Evolutionary conservation across 2,797 vertebrate genomes (phyloP), one percentile per base, ranked within the genome.

Genomic region (Geotrypetes seraphini): DNA sequence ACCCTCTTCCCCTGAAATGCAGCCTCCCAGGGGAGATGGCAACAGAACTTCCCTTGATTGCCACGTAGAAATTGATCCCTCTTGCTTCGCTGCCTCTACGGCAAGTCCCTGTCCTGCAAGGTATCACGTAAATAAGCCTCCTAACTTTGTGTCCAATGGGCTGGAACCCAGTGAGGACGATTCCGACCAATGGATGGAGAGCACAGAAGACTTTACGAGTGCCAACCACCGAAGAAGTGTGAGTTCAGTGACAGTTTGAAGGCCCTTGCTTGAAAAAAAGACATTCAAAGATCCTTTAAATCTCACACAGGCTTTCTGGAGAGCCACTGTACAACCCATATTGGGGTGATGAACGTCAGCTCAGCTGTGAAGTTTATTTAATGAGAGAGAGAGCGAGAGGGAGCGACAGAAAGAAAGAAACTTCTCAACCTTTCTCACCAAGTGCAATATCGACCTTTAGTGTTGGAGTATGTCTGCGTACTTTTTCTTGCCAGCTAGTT

Each of bases 211-310:
- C 8, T 49, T 48, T 7, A 25, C 6, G 3, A 36, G 6, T 0
- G 33, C 64, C 4, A 71, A 60, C 42, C 82, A 85, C 28, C 59
- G 35, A 12, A 57, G 78, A 23, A 83, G 80, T n/a, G 38, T 79
- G 53, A 85, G 82, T 10, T 55, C 82, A 11, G 47, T 81, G 50
- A 85, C 80, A 3, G 68, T 84, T 40, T 39, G 6, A 51, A 5
- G 19, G 28, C 20, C 19, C 26, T 33, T 8, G 33, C 9, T 32
- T 42, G 18, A 39, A 48, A 23, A 48, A 23, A 16, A 31, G 11
- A 7, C 13, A 15, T 15, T 1, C 28, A 31, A 29, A 31, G 2
- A 22, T 3, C 13, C 42, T 26, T 31, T 15, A 27, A 25, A 36
- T 36, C 15, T 30, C 25, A n/a, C 3, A 24, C 28, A 24, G 47